Conservation (phyloP, 2,888 invertebrate species). For the Acheta domesticus region DNA sequence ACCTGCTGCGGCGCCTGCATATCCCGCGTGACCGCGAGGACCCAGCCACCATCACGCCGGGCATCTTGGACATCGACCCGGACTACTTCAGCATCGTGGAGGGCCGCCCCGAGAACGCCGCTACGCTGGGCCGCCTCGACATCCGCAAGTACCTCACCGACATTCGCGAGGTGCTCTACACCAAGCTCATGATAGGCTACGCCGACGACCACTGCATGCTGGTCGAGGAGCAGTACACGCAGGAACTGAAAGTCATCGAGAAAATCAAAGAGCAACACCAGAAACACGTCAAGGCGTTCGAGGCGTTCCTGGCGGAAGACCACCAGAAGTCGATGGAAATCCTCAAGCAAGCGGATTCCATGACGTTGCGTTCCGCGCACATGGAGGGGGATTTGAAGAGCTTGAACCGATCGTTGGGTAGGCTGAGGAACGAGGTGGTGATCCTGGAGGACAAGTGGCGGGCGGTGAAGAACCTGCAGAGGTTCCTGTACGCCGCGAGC, state of each 20-base stretch:
- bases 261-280: background rate
- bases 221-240: slow-evolving; percentile 22
- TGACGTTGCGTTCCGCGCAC: background rate
- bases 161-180: slow-evolving; percentile 23
- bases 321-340: slow-evolving; percentile 26
- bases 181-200: slow-evolving; percentile 22
- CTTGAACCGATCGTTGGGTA: background rate
- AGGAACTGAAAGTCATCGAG: background rate
- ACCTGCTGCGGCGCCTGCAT: slow-evolving; percentile 21
- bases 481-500: slow-evolving; percentile 65
- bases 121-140: background rate
- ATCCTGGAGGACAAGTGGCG: slow-evolving; percentile 61
- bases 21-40: background rate
- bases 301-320: slow-evolving; percentile 20
- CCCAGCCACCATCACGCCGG: slow-evolving; percentile 12
- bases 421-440: slow-evolving; percentile 52
- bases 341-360: background rate
- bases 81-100: slow-evolving; percentile 24
- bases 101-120: background rate
- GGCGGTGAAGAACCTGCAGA: slow-evolving; percentile 61
- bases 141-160: background rate
- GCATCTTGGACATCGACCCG: slow-evolving; percentile 28
- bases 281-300: slow-evolving; percentile 19
- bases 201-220: slow-evolving; percentile 3
- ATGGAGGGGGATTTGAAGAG: background rate